Percentiles rank a stretch among this genome's conserved stretches.
phyloP scores from a whole-genome alignment of 1,140 invertebrate genomes.

The Nomia melanderi region DNA sequence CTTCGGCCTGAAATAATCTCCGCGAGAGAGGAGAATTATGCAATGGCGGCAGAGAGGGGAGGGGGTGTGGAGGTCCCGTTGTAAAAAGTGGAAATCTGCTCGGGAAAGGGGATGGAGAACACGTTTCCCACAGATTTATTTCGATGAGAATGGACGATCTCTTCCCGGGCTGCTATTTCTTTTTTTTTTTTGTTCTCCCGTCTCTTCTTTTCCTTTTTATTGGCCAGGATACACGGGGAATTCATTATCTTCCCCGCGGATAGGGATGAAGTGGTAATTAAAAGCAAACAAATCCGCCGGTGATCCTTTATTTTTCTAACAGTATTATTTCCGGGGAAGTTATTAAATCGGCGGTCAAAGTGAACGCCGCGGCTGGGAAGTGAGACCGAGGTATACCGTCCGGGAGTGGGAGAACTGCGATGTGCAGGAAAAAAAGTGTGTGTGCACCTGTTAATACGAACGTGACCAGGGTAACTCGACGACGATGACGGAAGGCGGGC shows the following conservation, averaged over 20 bases:
- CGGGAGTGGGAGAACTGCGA: conserved; percentile 15
- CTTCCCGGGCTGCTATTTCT: background rate
- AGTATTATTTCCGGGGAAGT: conserved; percentile 10
- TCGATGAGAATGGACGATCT: no score
- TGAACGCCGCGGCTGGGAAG: background rate
- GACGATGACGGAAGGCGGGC: conserved; percentile 43
- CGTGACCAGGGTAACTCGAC: conserved; percentile 18
- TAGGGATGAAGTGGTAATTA: background rate
- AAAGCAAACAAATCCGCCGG: background rate
- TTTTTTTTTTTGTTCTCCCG: background rate
- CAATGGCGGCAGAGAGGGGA: background rate
- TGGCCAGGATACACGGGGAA: background rate
- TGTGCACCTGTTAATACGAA: conserved; percentile 18
- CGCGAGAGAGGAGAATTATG: conserved; percentile 9
- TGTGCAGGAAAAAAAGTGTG: conserved; percentile 46
- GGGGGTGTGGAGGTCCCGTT: background rate
- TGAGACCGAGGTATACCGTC: conserved; percentile 1
- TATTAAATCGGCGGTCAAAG: no score
- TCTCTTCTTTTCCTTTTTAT: no score
- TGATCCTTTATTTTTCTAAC: background rate
- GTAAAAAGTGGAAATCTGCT: background rate
- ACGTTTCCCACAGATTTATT: background rate
- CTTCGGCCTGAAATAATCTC: conserved; percentile 26
- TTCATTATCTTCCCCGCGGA: background rate
- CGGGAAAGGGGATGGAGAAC: background rate